Evolutionary conservation across 2,797 vertebrate species (phyloP).

Genomic region (Pantherophis vulpinus): DNA sequence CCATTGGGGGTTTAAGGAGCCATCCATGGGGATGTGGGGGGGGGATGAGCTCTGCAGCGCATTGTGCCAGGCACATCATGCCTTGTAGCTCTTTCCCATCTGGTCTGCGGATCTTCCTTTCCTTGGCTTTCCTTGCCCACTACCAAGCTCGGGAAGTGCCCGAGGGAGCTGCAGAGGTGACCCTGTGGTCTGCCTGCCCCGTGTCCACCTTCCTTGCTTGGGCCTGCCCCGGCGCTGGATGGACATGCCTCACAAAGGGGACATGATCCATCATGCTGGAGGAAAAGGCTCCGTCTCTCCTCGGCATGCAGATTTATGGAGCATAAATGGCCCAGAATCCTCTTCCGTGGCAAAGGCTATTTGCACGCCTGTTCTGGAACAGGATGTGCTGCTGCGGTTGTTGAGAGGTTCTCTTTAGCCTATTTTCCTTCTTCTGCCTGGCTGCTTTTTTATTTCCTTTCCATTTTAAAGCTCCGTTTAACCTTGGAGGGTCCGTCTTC

Average conservation of each 20-base stretch:
- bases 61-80: slow-evolving; percentile 44
- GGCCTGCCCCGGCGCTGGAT: neutral
- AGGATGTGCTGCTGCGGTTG: fast-evolving
- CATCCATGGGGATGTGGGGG: slow-evolving; percentile 32
- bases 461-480: neutral
- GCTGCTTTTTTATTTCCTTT: neutral
- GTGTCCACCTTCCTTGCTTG: fast-evolving
- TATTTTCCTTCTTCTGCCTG: no score
- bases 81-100: slow-evolving; percentile 54
- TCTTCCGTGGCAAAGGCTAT: neutral
- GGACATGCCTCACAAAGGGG: neutral
- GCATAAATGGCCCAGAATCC: neutral
- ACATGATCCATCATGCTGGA: neutral
- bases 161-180: slow-evolving; percentile 17
- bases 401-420: fast-evolving
- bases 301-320: neutral
- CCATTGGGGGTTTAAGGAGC: slow-evolving; percentile 31
- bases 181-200: neutral
- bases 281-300: neutral
- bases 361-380: neutral
- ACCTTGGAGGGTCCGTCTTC: neutral
- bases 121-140: slow-evolving; percentile 43
- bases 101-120: slow-evolving; percentile 45
- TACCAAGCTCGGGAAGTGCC: neutral
- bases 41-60: slow-evolving; percentile 45